Conservation (phyloP, 2,797 vertebrate species). For the Propithecus deckenii region DNA sequence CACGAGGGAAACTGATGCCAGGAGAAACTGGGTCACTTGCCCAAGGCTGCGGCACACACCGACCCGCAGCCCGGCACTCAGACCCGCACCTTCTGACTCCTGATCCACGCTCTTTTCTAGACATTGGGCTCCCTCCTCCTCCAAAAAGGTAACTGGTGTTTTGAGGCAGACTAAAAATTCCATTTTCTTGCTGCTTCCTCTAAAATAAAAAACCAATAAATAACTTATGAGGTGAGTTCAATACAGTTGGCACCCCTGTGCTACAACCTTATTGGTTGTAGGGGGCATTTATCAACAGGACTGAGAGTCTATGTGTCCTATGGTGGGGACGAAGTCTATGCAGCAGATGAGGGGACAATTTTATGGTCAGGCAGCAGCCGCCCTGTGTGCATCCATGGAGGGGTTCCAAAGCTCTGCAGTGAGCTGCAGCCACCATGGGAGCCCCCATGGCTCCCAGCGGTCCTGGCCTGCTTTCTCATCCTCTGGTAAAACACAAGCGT, state of each 20-base stretch:
- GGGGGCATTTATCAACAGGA: not conserved
- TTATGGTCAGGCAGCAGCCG: not conserved
- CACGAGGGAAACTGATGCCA: not conserved
- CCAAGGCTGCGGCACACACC: not conserved
- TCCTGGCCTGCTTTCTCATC: not conserved
- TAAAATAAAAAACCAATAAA: not conserved
- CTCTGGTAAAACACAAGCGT: not conserved
- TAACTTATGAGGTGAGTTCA: not conserved
- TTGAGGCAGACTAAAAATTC: not conserved
- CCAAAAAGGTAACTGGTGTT: not conserved
- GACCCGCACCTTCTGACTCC: not conserved
- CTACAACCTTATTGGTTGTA: not conserved
- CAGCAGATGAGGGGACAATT: not conserved
- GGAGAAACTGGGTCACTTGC: not conserved
- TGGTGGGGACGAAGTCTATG: too few relatives aligned
- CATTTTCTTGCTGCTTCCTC: not conserved
- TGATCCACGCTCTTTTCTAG: not conserved
- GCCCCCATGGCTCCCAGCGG: not conserved
- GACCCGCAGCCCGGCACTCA: not conserved
- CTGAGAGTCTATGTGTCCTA: not conserved
- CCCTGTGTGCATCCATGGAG: not conserved
- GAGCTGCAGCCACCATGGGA: not conserved
- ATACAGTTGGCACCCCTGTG: not conserved
- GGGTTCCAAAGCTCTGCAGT: not conserved
- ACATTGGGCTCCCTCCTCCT: not conserved